A percentile compares a stretch with the other conserved stretches of the same genome.
These are phyloP conservation scores for Theonella swinhoei DNA, from an alignment of 37 sponge, comb jelly and placozoan species.

Conservation along the genomic window DNA sequence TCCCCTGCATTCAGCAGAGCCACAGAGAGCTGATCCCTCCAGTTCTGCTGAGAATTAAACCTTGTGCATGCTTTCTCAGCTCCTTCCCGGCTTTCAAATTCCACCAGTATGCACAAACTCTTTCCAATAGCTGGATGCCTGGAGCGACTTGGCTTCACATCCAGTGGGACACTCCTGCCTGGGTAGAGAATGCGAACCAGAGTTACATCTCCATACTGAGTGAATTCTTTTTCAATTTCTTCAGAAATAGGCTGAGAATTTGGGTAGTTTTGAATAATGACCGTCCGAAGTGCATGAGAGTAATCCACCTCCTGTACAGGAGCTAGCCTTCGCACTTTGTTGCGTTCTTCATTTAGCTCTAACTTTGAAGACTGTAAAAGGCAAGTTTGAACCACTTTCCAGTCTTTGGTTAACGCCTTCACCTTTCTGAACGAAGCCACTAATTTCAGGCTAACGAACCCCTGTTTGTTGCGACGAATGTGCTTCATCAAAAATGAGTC, in stretches of 20 bases:
- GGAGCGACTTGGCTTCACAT: conserved; percentile 62
- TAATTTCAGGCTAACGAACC: conserved; percentile 89
- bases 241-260: conserved; percentile 32
- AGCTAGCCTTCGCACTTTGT: conserved; percentile 71
- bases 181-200: conserved; percentile 71
- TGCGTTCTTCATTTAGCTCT: conserved; percentile 76
- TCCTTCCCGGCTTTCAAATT: conserved; percentile 58
- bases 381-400: conserved; percentile 63
- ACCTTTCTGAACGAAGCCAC: conserved; percentile 89
- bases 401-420: conserved; percentile 84
- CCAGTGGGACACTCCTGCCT: conserved; percentile 74
- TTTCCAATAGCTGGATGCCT: conserved; percentile 61
- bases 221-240: conserved; percentile 57
- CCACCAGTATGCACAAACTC: conserved; percentile 69
- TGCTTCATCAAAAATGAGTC: conserved; percentile 92
- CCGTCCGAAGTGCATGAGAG: conserved; percentile 51
- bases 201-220: conserved; percentile 65
- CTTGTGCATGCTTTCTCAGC: conserved; percentile 53
- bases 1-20: conserved; percentile 27
- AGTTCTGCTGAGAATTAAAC: conserved; percentile 47
- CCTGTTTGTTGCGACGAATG: conserved; percentile 85
- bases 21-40: conserved; percentile 63
- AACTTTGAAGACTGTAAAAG: conserved; percentile 60
- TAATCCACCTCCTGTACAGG: conserved; percentile 74
- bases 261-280: conserved; percentile 68